Conservation (phyloP, 2,888 invertebrate genomes). For the Dione vanillae region DNA sequence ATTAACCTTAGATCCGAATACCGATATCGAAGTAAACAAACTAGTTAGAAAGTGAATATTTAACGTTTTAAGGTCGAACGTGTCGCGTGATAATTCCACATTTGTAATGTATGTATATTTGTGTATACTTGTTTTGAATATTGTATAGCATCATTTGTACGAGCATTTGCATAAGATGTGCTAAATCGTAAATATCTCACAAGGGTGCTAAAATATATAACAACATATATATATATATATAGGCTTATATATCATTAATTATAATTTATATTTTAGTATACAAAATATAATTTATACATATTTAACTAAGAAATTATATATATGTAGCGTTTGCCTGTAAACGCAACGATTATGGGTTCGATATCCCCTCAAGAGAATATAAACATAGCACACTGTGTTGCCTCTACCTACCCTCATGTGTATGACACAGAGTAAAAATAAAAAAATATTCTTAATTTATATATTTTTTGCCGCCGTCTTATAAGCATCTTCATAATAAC, state of each 20-base stretch:
- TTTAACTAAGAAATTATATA: no score
- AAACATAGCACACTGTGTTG: no score
- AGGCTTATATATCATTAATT: no score
- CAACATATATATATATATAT: not conserved
- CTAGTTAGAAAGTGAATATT: conserved; percentile 28
- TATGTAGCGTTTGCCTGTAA: not conserved
- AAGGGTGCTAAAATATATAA: no score
- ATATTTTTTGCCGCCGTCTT: not conserved
- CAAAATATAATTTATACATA: no score
- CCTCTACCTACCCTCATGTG: no score
- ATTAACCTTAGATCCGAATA: conserved; percentile 16
- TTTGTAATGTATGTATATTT: not conserved
- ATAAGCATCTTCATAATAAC: not conserved
- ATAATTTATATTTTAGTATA: no score
- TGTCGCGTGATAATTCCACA: conserved; percentile 7
- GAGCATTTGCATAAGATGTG: not conserved
- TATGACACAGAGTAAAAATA: no score
- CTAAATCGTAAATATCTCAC: not conserved
- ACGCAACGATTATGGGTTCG: not conserved
- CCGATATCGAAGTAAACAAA: conserved; percentile 26
- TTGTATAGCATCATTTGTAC: not conserved
- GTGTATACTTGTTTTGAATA: not conserved
- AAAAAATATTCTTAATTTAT: no score
- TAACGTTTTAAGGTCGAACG: conserved; percentile 24
- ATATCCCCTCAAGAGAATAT: not conserved